These are phyloP conservation scores for Merluccius polli DNA, from an alignment of 2,797 vertebrate genomes.

Conservation along the genomic window DNA sequence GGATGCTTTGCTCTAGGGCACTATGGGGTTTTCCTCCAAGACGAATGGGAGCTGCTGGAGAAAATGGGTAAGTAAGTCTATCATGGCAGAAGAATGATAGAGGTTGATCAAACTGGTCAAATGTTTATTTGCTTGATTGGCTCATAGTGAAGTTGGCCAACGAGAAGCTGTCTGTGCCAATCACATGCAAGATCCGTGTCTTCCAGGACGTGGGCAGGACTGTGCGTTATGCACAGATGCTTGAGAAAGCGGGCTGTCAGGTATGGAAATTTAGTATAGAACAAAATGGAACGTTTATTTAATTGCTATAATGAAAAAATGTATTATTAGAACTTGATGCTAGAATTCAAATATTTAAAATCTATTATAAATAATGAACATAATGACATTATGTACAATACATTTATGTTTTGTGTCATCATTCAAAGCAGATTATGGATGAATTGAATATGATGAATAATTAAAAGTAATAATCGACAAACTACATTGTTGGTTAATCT, in stretches of 20 bases:
- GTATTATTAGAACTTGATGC: too few species aligned
- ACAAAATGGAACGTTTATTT: neutral
- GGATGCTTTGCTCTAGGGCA: slow-evolving; percentile 73
- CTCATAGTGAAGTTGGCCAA: slow-evolving; percentile 83
- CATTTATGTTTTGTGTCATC: too few species aligned
- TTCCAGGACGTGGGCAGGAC: slow-evolving; percentile 92
- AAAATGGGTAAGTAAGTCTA: slow-evolving; percentile 83
- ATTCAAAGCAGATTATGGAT: too few species aligned
- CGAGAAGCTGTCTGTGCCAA: slow-evolving; percentile 88
- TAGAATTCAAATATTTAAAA: too few species aligned
- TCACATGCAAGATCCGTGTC: slow-evolving; percentile 97
- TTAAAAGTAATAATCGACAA: too few species aligned
- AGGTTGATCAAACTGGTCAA: neutral
- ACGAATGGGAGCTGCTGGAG: slow-evolving; percentile 92
- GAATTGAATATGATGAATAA: too few species aligned
- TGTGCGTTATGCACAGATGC: slow-evolving; percentile 88
- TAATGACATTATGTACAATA: too few species aligned
- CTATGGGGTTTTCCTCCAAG: slow-evolving; percentile 94
- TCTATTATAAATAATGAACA: too few species aligned
- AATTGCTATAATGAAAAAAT: neutral
- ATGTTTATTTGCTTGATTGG: slow-evolving; percentile 1
- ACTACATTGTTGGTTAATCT: too few species aligned
- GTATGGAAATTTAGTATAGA: slow-evolving; percentile 56
- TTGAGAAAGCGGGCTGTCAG: slow-evolving; percentile 96
- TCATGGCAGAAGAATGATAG: neutral